phyloP scores from a whole-genome alignment of 2,113 vertebrate species.

The Tringa solitaria region DNA sequence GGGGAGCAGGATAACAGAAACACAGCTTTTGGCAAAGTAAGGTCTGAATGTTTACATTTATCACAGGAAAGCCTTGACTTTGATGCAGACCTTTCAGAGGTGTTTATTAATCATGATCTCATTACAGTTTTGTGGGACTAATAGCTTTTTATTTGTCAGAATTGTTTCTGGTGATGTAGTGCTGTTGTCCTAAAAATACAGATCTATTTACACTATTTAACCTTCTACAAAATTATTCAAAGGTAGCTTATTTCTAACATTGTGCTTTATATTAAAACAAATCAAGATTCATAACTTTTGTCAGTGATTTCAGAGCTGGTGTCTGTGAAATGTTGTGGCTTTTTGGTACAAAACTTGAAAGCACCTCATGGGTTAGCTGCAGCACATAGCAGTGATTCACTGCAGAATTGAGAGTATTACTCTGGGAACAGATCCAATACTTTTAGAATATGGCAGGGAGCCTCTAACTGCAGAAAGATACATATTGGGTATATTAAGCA shows the following conservation, averaged over 20 bases:
- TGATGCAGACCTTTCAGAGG: conserved; percentile 73
- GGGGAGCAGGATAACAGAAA: conserved; percentile 53
- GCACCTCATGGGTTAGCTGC: neutral
- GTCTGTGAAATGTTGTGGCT: neutral
- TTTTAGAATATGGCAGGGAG: neutral
- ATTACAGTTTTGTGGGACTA: conserved; percentile 73
- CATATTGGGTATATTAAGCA: neutral
- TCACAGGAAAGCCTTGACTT: conserved; percentile 73
- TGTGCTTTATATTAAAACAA: neutral
- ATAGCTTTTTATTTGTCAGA: conserved; percentile 74
- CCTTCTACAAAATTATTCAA: conserved; percentile 51
- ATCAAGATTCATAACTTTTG: neutral
- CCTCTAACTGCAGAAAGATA: conserved; percentile 20
- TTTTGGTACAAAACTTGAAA: neutral
- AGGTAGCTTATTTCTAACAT: neutral
- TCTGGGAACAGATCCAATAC: neutral
- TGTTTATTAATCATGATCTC: conserved; percentile 80
- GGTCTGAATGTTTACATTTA: conserved; percentile 72
- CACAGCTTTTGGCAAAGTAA: conserved; percentile 70
- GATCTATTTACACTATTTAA: conserved; percentile 61
- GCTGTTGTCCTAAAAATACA: conserved; percentile 49
- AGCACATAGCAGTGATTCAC: neutral
- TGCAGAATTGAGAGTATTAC: neutral
- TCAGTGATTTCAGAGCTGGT: neutral
- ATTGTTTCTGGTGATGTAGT: conserved; percentile 68